Base-by-base conservation (phyloP, 2,797 vertebrate genomes). In the Chelidonichthys spinosus region DNA sequence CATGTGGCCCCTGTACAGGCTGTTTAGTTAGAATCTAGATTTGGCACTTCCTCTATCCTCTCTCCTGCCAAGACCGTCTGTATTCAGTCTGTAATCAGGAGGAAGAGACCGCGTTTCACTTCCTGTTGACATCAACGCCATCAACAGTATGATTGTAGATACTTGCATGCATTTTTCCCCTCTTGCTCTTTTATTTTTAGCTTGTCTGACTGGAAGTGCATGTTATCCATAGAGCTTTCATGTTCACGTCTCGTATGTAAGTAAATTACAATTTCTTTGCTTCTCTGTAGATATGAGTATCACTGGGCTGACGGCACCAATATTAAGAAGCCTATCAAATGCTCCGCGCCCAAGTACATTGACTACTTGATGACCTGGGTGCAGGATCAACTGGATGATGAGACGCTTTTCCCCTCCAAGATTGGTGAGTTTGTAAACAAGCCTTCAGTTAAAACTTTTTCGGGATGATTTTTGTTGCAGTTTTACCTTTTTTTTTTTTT, bases 291-390 rank as follows among this genome's bases (percentile, higher is more conserved):
- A 88, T 99, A 98, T 14, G 97, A 99, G 82, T 99, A 99, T 89
- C 97, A 99, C 85, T 98, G 97, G 97, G 97, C 97, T 1, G 97
- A 99, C 6, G 97, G 97, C 76, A 99, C 97, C 78, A 99, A 98
- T 86, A 99, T 98, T 75, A 99, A 99, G 91, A 98, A 98, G 85
- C 97, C 97, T 0, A 97, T 98, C 87, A 99, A 99, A 83, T 99
- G 97, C 92, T 99, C 97, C 0, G 97, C 97, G 0, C 97, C 97
- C 1, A 98, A 99, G 74, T 98, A 99, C 90, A 99, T 99, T 0
- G 97, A 99, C 87, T 98, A 98, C 89, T 82, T 99, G 94, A 99
- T 99, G 97, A 98, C 97, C 9, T 99, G 97, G 97, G 97, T 98
- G 72, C 97, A 98, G 90, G 97, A 99, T 85, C 97, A 99, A 89